Percentiles rank a stretch among this genome's conserved stretches.
These are phyloP conservation scores for Spodoptera littoralis DNA, from an alignment of 2,888 invertebrate species.

Conservation along the genomic window DNA sequence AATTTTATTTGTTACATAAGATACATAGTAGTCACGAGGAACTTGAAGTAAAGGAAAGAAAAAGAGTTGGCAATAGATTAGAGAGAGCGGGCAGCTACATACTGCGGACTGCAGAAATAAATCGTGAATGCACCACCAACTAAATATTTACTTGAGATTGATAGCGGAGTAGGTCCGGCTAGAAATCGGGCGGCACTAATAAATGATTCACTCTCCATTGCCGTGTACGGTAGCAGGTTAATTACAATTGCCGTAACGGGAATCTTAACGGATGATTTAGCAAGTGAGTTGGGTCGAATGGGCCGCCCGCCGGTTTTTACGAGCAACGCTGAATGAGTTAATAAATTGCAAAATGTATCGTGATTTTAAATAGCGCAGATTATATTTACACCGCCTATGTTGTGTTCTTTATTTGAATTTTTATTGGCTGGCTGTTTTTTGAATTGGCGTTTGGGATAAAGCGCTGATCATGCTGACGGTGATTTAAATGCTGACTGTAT, in stretches of 20 bases:
- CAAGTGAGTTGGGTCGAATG: slow-evolving; percentile 69
- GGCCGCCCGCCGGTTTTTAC: slow-evolving; percentile 59
- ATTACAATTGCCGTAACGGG: slow-evolving; percentile 72
- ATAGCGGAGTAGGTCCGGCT: slow-evolving; percentile 52
- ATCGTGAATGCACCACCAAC: slow-evolving; percentile 13
- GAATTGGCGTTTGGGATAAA: slow-evolving; percentile 1
- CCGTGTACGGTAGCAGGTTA: slow-evolving; percentile 68
- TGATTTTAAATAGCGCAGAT: slow-evolving; percentile 42
- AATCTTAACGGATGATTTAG: slow-evolving; percentile 74
- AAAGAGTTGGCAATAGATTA: too few species aligned
- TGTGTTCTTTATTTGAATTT: slow-evolving; percentile 23
- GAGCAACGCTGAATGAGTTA: slow-evolving; percentile 51
- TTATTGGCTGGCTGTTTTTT: background rate
- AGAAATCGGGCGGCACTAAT: slow-evolving; percentile 58
- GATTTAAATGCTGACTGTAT: too few species aligned
- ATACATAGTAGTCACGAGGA: too few species aligned
- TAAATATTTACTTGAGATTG: slow-evolving; percentile 55
- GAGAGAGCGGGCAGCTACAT: too few species aligned
- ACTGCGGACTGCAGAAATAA: background rate
- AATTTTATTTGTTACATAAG: too few species aligned
- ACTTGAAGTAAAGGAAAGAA: too few species aligned
- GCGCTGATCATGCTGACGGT: too few species aligned
- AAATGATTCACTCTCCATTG: slow-evolving; percentile 67
- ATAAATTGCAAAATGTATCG: slow-evolving; percentile 52
- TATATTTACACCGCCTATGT: slow-evolving; percentile 26